Evolutionary conservation across 1,140 invertebrate genomes (phyloP).

Genomic region (Hestina assimilis): DNA sequence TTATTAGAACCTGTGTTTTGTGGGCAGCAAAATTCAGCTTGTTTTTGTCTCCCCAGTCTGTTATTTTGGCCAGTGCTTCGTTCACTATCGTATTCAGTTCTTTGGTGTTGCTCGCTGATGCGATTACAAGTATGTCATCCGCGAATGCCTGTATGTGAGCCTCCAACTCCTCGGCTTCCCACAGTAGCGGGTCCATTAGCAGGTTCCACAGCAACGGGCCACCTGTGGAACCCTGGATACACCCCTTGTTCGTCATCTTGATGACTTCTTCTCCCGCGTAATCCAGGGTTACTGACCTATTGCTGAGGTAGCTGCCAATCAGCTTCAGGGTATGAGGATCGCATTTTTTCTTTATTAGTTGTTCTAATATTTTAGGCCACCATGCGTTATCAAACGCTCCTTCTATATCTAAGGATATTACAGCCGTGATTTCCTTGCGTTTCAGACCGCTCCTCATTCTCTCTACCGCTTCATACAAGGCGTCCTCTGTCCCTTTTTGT

Average conservation of each 20-base stretch:
- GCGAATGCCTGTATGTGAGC: constrained; percentile 27
- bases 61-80: not conserved
- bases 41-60: not conserved
- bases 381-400: constrained; percentile 52
- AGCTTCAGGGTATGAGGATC: no score
- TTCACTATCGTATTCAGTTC: constrained; percentile 2
- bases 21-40: constrained; percentile 7
- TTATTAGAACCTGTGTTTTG: not conserved
- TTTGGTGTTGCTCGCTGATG: not conserved
- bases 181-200: constrained; percentile 18
- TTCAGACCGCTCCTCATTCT: not conserved
- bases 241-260: not conserved
- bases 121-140: constrained; percentile 21
- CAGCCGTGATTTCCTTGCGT: not conserved
- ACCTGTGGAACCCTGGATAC: no score
- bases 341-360: no score
- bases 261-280: not conserved
- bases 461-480: not conserved
- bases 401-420: constrained; percentile 37
- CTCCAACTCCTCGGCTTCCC: not conserved
- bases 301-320: no score
- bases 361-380: constrained; percentile 7
- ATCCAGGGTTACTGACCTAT: no score
- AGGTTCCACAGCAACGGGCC: constrained; percentile 28
- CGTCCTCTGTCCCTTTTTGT: no score